Evolutionary conservation across 2,113 vertebrate species (phyloP), one percentile per base, ranked within the genome.

Genomic region (Coregonus clupeaformis): DNA sequence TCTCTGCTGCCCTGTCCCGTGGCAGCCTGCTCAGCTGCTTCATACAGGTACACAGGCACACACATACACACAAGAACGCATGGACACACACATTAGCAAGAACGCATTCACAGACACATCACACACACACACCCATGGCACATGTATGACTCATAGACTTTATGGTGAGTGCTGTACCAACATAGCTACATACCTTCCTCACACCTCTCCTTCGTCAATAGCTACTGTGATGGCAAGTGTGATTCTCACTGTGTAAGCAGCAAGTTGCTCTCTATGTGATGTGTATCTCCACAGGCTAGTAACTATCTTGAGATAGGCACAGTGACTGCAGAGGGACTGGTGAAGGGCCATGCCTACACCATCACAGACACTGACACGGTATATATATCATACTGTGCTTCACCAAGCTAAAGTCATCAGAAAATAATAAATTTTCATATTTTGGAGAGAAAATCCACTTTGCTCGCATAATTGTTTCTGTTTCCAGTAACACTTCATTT

Each of bases 301-400:
- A 91, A 2, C 72, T 67, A 75, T 57, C 30, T 1, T 6, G 94
- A 94, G 2, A 72, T 94, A 2, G 90, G 92, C 5, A 83, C 78
- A 42, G 89, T 92, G 81, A 92, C 89, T 0, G 70, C 62, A 62
- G 75, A 92, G 0, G 93, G 93, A 11, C 84, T 95, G 77, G 75
- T 95, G 25, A 91, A 84, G 79, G 93, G 93, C 66, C 94, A 95
- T 1, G 93, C 94, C 1, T 95, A 95, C 5, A 90, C 94, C 30
- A 93, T 94, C 81, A 92, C 91, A 0, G 90, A 88, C 73, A 90
- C 89, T 0, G 85, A 92, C 68, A 89, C 86, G 90, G 94, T 83
- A 29, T 76, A 29, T 76, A 90, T 85, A 73, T 63, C 25, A 22
- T 18, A 18, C 13, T 16, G 36, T 3, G 2, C 36, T 11, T 42